Evolutionary conservation across 2,888 invertebrate genomes (phyloP).

Genomic region (Cephus pygmeus): DNA sequence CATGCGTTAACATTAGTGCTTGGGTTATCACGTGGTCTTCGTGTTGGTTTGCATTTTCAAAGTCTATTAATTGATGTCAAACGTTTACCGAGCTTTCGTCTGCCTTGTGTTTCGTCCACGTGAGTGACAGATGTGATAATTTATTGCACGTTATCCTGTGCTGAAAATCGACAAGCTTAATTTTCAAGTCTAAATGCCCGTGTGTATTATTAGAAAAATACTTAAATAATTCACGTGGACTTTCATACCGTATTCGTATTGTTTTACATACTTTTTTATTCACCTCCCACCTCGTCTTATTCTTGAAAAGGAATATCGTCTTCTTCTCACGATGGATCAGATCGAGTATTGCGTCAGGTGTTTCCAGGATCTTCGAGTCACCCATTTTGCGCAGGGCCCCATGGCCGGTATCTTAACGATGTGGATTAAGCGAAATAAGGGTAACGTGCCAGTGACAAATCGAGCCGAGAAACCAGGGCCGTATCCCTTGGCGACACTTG

Average conservation of each 20-base stretch:
- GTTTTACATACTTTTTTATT: neutral
- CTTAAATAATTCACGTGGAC: neutral
- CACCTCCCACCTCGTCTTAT: neutral
- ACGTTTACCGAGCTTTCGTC: neutral
- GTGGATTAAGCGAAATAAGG: slow-evolving; percentile 3
- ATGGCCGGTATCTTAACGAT: neutral
- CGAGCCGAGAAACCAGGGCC: neutral
- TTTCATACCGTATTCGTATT: neutral
- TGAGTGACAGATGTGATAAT: neutral
- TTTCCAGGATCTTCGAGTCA: neutral
- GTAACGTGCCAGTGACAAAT: slow-evolving; percentile 1
- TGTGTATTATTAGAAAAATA: no score
- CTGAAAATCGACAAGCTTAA: neutral
- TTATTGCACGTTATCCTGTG: neutral
- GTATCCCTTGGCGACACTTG: slow-evolving; percentile 1
- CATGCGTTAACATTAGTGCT: neutral
- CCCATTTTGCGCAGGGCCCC: neutral
- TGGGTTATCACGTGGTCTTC: neutral
- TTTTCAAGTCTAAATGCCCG: neutral
- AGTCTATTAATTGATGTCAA: neutral
- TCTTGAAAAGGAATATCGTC: no score
- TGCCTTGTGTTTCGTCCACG: neutral
- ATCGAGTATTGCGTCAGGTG: neutral
- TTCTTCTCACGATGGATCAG: neutral
- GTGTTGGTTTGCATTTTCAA: neutral